phyloP scores from a whole-genome alignment of 2,888 invertebrate species.

The Heteropelma amictum region DNA sequence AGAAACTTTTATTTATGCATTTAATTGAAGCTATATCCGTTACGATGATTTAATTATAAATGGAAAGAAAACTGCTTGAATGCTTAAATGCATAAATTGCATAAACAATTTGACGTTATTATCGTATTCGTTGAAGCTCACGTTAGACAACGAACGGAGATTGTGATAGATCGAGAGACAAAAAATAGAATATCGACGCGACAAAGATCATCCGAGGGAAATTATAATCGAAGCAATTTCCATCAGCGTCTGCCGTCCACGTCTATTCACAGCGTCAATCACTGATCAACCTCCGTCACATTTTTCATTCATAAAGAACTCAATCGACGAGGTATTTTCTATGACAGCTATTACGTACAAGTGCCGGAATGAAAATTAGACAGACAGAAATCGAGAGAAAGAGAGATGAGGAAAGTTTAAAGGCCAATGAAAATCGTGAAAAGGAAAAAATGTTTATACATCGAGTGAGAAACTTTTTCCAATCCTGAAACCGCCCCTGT shows the following conservation, averaged over 20 bases:
- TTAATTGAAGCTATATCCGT: no score
- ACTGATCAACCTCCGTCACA: constrained; percentile 29
- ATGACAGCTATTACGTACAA: constrained; percentile 15
- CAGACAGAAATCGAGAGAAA: constrained; percentile 19
- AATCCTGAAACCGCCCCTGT: constrained; percentile 26
- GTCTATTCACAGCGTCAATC: constrained; percentile 47
- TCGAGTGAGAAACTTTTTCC: constrained; percentile 38
- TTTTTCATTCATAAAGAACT: constrained; percentile 35
- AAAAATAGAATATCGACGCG: constrained; percentile 26
- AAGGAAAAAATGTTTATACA: constrained; percentile 4
- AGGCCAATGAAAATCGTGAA: neutral
- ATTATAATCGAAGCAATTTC: constrained; percentile 26
- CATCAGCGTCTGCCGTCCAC: constrained; percentile 1
- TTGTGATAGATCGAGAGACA: neutral
- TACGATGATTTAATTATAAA: no score
- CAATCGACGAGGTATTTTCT: constrained; percentile 44
- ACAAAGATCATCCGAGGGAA: constrained; percentile 11
- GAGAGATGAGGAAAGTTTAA: neutral
- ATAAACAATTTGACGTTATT: no score
- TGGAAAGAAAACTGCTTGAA: no score
- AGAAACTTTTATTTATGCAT: no score
- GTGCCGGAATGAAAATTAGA: constrained; percentile 40
- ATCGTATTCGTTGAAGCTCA: no score
- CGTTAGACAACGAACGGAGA: no score
- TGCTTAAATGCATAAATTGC: no score